These are phyloP conservation scores for Mugil cephalus DNA, from an alignment of 2,113 vertebrate species.

Conservation along the genomic window DNA sequence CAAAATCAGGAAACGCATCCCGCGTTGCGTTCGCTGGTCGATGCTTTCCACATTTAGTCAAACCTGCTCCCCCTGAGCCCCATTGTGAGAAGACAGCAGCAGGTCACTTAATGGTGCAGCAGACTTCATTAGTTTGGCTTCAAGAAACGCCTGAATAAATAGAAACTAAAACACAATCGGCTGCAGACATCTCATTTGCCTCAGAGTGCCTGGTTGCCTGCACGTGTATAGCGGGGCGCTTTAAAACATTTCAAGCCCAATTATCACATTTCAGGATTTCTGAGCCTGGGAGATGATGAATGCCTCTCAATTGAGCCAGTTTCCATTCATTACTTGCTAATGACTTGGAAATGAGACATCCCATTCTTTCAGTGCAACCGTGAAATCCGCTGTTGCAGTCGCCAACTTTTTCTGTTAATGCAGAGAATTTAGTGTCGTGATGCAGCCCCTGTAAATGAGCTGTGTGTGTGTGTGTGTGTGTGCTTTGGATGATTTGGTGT, in stretches of 20 bases:
- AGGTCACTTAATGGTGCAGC: conserved; percentile 39
- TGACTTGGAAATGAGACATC: conserved; percentile 39
- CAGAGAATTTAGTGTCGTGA: neutral
- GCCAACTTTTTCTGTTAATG: conserved; percentile 14
- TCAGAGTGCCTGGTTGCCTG: conserved; percentile 30
- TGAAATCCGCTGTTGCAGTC: conserved; percentile 10
- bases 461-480: conserved; percentile 12
- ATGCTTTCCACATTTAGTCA: neutral
- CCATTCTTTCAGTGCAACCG: conserved; percentile 23
- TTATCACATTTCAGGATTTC: conserved; percentile 27
- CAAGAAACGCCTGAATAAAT: no score
- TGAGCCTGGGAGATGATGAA: conserved; percentile 22
- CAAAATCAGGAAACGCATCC: no score
- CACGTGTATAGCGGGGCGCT: neutral
- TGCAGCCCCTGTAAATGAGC: conserved; percentile 46
- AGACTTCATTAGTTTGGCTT: neutral
- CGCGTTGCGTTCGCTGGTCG: neutral
- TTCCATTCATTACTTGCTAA: conserved; percentile 61
- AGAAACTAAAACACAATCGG: no score
- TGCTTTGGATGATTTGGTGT: conserved; percentile 65
- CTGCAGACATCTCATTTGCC: conserved; percentile 13
- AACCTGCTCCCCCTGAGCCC: conserved; percentile 11
- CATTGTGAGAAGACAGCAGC: conserved; percentile 17
- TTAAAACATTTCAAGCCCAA: conserved; percentile 9
- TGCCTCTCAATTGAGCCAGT: conserved; percentile 32